Conservation (phyloP, 2,888 invertebrate species). For the Incurvaria masculella region DNA sequence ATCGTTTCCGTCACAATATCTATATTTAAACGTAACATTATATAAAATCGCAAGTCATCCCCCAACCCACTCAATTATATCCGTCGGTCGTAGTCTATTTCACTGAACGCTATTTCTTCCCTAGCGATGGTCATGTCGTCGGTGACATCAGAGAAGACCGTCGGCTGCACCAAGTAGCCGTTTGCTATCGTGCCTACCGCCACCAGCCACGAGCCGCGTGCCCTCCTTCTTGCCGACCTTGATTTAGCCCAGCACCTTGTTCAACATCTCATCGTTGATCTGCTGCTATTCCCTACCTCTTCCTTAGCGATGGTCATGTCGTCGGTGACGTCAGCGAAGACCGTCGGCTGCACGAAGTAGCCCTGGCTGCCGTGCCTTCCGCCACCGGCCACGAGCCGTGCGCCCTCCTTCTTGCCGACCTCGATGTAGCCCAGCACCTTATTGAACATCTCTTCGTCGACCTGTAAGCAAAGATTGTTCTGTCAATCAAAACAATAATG, state of each 20-base stretch:
- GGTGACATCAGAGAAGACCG: conserved; percentile 70
- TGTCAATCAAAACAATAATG: too few species aligned
- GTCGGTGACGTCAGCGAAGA: conserved; percentile 71
- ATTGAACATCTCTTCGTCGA: conserved; percentile 67
- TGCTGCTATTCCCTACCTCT: conserved; percentile 69
- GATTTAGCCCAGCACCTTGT: conserved; percentile 71
- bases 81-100: too few species aligned
- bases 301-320: conserved; percentile 73
- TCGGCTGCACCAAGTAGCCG: conserved; percentile 76
- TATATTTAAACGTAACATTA: neutral
- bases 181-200: conserved; percentile 57
- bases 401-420: conserved; percentile 76
- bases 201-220: conserved; percentile 74
- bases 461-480: conserved; percentile 36
- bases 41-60: too few species aligned
- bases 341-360: conserved; percentile 74
- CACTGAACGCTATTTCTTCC: conserved; percentile 72
- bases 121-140: conserved; percentile 74
- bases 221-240: conserved; percentile 77
- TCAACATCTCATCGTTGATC: conserved; percentile 69
- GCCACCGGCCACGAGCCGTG: conserved; percentile 74
- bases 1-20: too few species aligned
- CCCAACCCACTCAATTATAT: too few species aligned
- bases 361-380: conserved; percentile 60
- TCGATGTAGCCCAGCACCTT: conserved; percentile 75